Percentiles rank a stretch among this genome's conserved stretches.
Evolutionary conservation across 2,113 vertebrate species (phyloP).

Genomic region (Cnemophilus loriae): DNA sequence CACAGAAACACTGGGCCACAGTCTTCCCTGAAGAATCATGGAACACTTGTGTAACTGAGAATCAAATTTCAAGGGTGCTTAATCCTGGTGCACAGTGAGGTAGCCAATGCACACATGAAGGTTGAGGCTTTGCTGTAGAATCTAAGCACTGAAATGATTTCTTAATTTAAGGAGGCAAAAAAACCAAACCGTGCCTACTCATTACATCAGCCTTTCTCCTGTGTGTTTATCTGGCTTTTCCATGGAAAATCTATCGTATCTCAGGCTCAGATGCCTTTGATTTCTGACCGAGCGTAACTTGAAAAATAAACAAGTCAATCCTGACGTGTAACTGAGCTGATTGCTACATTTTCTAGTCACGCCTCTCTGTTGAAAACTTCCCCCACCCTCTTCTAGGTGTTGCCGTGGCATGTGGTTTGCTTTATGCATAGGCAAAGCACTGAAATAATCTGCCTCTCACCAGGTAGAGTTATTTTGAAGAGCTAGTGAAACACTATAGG

Average conservation of each 20-base stretch:
- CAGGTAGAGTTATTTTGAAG: conserved; percentile 30
- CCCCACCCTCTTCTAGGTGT: conserved; percentile 73
- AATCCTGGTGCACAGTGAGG: neutral
- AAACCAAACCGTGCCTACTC: neutral
- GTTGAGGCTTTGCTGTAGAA: neutral
- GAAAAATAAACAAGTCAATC: conserved; percentile 59
- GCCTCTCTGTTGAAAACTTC: conserved; percentile 69
- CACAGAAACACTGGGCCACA: accelerated
- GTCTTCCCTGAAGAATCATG: neutral
- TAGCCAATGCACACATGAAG: neutral
- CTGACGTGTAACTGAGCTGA: conserved; percentile 48
- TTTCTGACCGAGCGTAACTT: neutral
- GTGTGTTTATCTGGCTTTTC: neutral
- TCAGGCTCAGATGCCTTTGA: neutral
- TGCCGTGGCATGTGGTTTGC: conserved; percentile 56
- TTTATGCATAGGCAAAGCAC: conserved; percentile 31
- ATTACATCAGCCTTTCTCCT: neutral
- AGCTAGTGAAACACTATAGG: conserved; percentile 22
- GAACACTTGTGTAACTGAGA: neutral
- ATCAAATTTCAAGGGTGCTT: neutral
- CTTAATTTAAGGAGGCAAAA: neutral
- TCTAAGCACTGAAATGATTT: neutral
- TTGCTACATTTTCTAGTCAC: conserved; percentile 53
- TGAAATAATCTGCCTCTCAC: conserved; percentile 20
- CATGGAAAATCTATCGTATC: neutral